These are phyloP conservation scores for Nomada ruficornis DNA, from an alignment of 2,888 invertebrate genomes.

Conservation along the genomic window DNA sequence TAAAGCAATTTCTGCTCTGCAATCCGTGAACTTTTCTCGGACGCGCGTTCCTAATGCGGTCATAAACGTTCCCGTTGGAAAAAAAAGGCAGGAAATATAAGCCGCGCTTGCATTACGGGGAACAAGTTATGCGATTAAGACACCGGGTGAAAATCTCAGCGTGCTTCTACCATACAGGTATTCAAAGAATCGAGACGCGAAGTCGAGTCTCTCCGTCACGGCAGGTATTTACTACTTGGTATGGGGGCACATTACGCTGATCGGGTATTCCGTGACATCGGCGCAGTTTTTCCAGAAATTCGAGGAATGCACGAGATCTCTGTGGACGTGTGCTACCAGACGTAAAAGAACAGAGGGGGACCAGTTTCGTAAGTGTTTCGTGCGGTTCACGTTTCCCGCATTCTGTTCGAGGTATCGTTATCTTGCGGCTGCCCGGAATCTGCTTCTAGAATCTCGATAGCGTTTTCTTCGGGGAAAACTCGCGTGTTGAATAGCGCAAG, in stretches of 20 bases:
- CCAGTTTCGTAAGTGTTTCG: slow-evolving; percentile 54
- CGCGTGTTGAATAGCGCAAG: slow-evolving; percentile 14
- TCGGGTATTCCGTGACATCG: slow-evolving; percentile 56
- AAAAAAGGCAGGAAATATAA: slow-evolving; percentile 58
- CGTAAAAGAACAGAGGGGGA: slow-evolving; percentile 36
- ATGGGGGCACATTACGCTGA: slow-evolving; percentile 51
- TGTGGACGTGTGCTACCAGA: slow-evolving; percentile 1
- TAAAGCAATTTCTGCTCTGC: slow-evolving; percentile 48
- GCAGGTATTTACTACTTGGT: slow-evolving; percentile 60
- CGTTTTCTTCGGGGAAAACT: slow-evolving; percentile 26
- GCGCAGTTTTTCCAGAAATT: slow-evolving; percentile 59
- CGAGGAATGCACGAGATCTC: slow-evolving; percentile 57
- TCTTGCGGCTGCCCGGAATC: slow-evolving; percentile 14
- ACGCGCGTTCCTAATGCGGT: slow-evolving; percentile 43
- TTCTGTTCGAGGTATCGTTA: slow-evolving; percentile 40
- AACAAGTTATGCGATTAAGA: slow-evolving; percentile 62
- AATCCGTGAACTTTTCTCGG: slow-evolving; percentile 54
- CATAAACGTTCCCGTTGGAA: slow-evolving; percentile 41
- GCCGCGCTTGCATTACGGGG: slow-evolving; percentile 55
- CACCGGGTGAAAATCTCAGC: slow-evolving; percentile 60
- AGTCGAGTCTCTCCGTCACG: slow-evolving; percentile 50
- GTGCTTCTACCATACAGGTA: slow-evolving; percentile 60
- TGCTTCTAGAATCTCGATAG: slow-evolving; percentile 5
- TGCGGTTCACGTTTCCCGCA: slow-evolving; percentile 42
- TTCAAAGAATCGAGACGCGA: slow-evolving; percentile 62